These are phyloP conservation scores for Mythimna lalbum DNA, from an alignment of 2,888 invertebrate species.

Conservation along the genomic window DNA sequence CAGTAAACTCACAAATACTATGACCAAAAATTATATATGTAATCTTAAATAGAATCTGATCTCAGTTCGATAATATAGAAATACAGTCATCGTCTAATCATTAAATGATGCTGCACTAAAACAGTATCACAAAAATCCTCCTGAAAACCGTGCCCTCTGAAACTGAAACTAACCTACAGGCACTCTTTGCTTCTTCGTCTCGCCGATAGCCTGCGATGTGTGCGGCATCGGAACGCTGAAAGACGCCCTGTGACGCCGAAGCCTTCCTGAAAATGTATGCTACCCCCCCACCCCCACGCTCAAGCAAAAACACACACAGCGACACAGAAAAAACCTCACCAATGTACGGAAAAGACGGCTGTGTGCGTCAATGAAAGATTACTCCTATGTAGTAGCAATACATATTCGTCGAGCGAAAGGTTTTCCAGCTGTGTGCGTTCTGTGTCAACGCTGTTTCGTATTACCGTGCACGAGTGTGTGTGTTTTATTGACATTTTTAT, in stretches of 20 bases:
- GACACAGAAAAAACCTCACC: constrained; percentile 80
- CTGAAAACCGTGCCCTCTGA: constrained; percentile 36
- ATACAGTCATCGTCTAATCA: too few species aligned
- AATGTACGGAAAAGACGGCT: constrained; percentile 73
- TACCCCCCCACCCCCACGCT: constrained; percentile 70
- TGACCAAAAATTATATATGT: background rate
- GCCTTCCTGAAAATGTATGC: constrained; percentile 90
- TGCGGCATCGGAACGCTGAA: constrained; percentile 89
- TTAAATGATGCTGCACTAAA: background rate
- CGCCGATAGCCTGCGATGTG: constrained; percentile 89
- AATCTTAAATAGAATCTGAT: background rate
- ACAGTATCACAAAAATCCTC: background rate
- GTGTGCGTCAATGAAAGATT: constrained; percentile 84
- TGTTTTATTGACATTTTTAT: constrained; percentile 89
- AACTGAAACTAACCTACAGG: constrained; percentile 69
- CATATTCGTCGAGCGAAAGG: constrained; percentile 80
- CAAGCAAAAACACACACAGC: constrained; percentile 74
- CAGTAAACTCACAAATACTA: background rate
- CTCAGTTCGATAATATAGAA: background rate
- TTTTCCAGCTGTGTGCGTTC: constrained; percentile 69
- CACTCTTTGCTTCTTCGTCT: constrained; percentile 89
- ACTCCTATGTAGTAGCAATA: constrained; percentile 82
- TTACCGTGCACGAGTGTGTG: constrained; percentile 72
- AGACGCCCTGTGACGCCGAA: constrained; percentile 88
- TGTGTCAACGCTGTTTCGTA: constrained; percentile 64